Evolutionary conservation across 2,113 vertebrate genomes (phyloP).

Genomic region (Paramormyrops kingsleyae): DNA sequence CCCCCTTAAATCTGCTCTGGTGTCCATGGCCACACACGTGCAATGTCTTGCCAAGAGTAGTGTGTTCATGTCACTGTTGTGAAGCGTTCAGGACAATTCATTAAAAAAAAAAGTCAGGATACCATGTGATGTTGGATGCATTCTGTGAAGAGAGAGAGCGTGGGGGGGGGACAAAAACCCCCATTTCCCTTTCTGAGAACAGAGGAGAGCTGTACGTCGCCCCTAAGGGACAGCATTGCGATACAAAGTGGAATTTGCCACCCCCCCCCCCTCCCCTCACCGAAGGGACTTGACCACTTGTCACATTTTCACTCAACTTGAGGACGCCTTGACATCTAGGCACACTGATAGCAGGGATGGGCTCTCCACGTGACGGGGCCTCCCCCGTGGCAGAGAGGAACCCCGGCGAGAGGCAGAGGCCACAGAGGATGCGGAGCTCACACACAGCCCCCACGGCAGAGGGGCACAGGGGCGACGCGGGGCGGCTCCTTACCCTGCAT

Average conservation of each 20-base stretch:
- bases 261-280: neutral
- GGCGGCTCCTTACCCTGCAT: slow-evolving; percentile 88
- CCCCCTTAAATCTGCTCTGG: neutral
- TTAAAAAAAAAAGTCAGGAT: neutral
- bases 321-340: neutral
- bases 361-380: neutral
- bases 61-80: neutral
- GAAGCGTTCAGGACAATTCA: neutral
- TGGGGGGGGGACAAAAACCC: neutral
- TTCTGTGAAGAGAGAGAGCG: neutral
- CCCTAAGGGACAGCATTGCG: neutral
- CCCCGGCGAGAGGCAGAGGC: neutral
- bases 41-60: neutral
- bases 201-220: neutral
- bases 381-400: neutral
- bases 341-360: neutral
- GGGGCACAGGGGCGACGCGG: slow-evolving; percentile 14
- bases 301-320: neutral
- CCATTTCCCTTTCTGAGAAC: neutral
- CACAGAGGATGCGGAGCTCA: neutral
- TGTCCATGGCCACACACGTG: neutral
- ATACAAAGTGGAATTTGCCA: neutral
- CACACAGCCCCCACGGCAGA: neutral
- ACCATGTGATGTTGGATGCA: neutral
- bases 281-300: neutral